These are phyloP conservation scores for Chironomus tentans DNA, from an alignment of 2,888 invertebrate genomes.

Conservation along the genomic window DNA sequence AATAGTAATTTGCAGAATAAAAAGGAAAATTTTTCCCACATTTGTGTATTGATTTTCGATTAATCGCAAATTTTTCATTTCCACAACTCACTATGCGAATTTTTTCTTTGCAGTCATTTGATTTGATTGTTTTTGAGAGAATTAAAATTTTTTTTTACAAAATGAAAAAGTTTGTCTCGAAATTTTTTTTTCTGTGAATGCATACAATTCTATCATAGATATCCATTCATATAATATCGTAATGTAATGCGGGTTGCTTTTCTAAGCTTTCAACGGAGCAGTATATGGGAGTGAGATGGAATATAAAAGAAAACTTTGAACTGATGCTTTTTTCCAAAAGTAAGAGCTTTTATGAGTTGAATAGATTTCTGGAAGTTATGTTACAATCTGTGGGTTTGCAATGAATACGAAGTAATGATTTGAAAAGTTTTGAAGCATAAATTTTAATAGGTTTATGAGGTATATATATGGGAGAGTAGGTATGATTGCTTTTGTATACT, in stretches of 20 bases:
- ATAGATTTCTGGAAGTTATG: too few species aligned
- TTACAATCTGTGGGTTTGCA: too few species aligned
- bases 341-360: too few species aligned
- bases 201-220: not conserved
- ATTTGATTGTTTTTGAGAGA: not conserved
- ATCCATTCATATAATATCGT: not conserved
- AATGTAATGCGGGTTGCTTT: not conserved
- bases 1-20: slow-evolving; percentile 20
- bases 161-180: not conserved
- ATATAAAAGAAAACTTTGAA: not conserved
- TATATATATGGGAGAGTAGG: too few species aligned
- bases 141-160: not conserved
- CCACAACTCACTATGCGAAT: not conserved
- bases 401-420: too few species aligned
- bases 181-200: not conserved
- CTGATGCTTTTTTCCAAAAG: not conserved
- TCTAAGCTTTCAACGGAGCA: not conserved
- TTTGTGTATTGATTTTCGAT: slow-evolving; percentile 21
- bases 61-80: not conserved
- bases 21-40: not conserved
- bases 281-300: not conserved
- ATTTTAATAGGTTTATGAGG: too few species aligned
- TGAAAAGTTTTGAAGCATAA: too few species aligned
- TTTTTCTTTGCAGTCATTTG: not conserved
- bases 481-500: too few species aligned